phyloP scores from a whole-genome alignment of 2,113 vertebrate species.

The Anarhynchus alexandrinus region DNA sequence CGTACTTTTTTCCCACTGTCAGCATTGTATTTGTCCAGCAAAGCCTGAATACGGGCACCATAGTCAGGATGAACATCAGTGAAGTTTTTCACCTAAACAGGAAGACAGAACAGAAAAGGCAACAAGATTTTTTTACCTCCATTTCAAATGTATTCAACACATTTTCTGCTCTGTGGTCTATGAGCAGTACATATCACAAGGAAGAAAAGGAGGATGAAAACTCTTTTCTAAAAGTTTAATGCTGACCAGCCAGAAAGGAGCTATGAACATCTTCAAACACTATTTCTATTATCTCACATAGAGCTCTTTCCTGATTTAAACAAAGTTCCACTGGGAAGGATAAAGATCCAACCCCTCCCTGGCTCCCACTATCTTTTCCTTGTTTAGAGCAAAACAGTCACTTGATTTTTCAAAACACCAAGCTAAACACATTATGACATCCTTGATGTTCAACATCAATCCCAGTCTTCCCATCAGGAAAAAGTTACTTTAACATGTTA shows the following conservation, averaged over 20 bases:
- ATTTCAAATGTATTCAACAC: background rate
- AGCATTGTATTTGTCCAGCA: constrained; percentile 82
- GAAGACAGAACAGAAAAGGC: background rate
- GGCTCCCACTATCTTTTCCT: background rate
- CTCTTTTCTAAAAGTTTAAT: background rate
- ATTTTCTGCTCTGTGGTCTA: background rate
- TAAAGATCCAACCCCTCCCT: background rate
- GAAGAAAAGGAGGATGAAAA: background rate
- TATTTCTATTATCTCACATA: background rate
- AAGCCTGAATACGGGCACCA: constrained; percentile 77
- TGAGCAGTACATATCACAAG: background rate
- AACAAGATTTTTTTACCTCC: background rate
- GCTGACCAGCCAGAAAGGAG: background rate
- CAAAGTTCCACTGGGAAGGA: background rate
- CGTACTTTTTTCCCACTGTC: constrained; percentile 78
- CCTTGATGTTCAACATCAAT: background rate
- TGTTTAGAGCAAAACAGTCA: background rate
- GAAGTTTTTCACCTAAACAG: constrained; percentile 85
- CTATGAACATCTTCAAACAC: background rate
- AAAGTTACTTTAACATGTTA: background rate
- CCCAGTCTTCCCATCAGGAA: background rate
- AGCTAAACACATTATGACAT: background rate
- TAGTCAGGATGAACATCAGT: constrained; percentile 84
- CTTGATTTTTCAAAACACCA: background rate
- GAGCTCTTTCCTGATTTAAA: background rate